Base-by-base conservation (phyloP, 1,140 invertebrate genomes). In the Bombus superbus region DNA sequence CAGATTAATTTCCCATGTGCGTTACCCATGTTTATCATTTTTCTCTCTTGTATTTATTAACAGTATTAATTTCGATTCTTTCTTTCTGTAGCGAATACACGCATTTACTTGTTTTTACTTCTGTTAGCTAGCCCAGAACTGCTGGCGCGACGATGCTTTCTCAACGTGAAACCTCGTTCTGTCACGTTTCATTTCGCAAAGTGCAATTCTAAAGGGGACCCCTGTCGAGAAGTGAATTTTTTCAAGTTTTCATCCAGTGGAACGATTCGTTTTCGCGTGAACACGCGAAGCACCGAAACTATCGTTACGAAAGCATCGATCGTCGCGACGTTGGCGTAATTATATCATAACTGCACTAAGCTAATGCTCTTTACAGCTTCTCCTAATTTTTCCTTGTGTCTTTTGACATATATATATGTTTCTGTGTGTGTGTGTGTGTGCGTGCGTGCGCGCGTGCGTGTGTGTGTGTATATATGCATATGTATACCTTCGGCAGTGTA, bases 321-420 rank as follows among this genome's bases (percentile, higher is more conserved):
- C 62, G 68, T 40, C 68, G 83, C 38, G 57, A 71, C 76, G 66
- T 79, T 72, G 72, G 57, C 75, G 75, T 89, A 90, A 91, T 92
- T 62, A 28, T 62, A 53, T 53, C 47, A 53, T 53, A 62, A 62
- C 28, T 87, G 85, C 89, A 92, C 87, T 88, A 90, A 83, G 88
- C 90, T 91, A 92, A 93, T 91, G 89, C 88, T 91, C 88, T 93
- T 91, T 92, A 93, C 90, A 92, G 91, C 91, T 90, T 91, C 83
- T 88, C 81, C 74, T 91, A 86, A 79, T 84, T 42, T 75, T 44
- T 85, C 73, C 44, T 84, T 68, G 81, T 77, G 64, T 85, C 87
- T 72, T 62, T 83, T 78, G 66, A 79, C 62, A 69, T 64, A 86
- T 3, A 0, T 62, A 2, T 59, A 0, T n/a, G 0, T 2, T 0